A percentile compares a stretch with the other conserved stretches of the same genome.
phyloP scores from a whole-genome alignment of 2,113 vertebrate genomes.

The Corvus hawaiiensis region DNA sequence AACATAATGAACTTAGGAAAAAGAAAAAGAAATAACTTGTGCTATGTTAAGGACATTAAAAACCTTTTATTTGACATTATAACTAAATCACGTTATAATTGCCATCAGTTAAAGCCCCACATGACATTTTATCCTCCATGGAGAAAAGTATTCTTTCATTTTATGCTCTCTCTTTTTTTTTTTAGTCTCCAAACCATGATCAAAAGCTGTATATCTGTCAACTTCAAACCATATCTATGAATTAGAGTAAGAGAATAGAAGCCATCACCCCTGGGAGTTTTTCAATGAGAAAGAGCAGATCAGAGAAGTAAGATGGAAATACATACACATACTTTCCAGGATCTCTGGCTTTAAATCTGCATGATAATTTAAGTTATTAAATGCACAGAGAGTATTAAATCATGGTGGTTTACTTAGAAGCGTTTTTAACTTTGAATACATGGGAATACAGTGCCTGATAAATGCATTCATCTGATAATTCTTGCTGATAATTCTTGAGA shows the following conservation, averaged over 20 bases:
- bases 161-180: background rate
- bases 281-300: slow-evolving; percentile 51
- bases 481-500: background rate
- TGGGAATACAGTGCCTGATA: background rate
- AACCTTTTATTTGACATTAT: background rate
- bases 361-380: slow-evolving; percentile 3
- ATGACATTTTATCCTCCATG: background rate
- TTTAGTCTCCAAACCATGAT: slow-evolving; percentile 11
- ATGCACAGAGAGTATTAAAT: slow-evolving; percentile 3
- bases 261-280: slow-evolving; percentile 6
- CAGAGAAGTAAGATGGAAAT: slow-evolving; percentile 49
- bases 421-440: background rate
- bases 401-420: background rate
- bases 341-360: slow-evolving; percentile 38
- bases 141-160: slow-evolving; percentile 15
- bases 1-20: background rate
- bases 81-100: background rate
- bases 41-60: background rate
- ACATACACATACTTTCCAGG: slow-evolving; percentile 14
- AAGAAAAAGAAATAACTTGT: background rate
- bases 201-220: slow-evolving; percentile 54
- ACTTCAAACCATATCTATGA: slow-evolving; percentile 45
- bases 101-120: background rate
- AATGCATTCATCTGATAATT: background rate
- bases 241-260: slow-evolving; percentile 32